Percentiles rank a stretch among this genome's conserved stretches.
phyloP scores from a whole-genome alignment of 2,113 vertebrate genomes.

The Phoenicopterus ruber region DNA sequence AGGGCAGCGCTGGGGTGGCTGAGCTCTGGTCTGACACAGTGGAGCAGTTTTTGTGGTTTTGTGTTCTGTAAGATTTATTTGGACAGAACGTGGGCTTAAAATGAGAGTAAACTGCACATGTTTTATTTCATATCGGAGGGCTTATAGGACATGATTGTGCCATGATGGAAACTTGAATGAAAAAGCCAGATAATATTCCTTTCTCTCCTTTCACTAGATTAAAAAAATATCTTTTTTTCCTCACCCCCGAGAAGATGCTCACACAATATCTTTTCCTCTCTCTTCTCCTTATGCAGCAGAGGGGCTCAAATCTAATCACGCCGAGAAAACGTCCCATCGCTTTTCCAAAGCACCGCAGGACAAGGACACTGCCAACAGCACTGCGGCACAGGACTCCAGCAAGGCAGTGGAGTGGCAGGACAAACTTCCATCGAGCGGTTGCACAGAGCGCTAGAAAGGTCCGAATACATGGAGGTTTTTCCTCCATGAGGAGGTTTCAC shows the following conservation, averaged over 20 bases:
- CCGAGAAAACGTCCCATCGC: not conserved
- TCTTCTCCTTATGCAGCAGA: not conserved
- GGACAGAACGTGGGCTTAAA: not conserved
- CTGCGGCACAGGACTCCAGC: not conserved
- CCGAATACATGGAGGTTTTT: rapidly evolving
- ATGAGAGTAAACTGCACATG: not conserved
- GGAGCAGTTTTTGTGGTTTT: not conserved
- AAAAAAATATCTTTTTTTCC: not conserved
- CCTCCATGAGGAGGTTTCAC: not conserved
- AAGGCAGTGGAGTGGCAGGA: not conserved
- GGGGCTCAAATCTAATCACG: not conserved
- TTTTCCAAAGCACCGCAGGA: not conserved
- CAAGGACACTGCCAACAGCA: not conserved
- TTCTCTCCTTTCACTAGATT: not conserved
- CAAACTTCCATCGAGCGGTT: not conserved
- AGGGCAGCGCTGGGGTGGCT: not conserved
- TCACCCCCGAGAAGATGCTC: not conserved
- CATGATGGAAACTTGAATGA: not conserved
- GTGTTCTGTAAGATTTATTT: not conserved
- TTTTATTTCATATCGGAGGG: not conserved
- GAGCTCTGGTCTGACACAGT: not conserved
- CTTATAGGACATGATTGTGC: not conserved
- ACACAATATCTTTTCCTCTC: not conserved
- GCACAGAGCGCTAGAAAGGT: not conserved
- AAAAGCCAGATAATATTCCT: not conserved